These are phyloP conservation scores for Cryptus viduatorius DNA, from an alignment of 2,888 invertebrate species.

Conservation along the genomic window DNA sequence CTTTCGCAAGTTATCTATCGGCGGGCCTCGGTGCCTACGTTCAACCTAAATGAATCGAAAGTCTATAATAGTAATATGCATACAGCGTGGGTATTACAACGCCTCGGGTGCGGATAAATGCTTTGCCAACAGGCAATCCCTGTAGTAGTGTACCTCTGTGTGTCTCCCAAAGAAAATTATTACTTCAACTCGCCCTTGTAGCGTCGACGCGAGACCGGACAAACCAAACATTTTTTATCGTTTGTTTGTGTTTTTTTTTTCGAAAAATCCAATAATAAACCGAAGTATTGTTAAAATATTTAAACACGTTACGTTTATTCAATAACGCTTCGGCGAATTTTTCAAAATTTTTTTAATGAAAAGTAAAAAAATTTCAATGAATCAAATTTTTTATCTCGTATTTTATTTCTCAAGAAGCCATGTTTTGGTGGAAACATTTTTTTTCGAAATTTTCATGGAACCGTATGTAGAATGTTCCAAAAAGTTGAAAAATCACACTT, in stretches of 20 bases:
- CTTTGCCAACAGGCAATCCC: neutral
- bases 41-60: slow-evolving; percentile 64
- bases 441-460: too few species aligned
- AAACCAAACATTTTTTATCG: neutral
- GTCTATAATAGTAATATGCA: slow-evolving; percentile 42
- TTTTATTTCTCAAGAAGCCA: too few species aligned
- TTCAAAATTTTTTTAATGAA: too few species aligned
- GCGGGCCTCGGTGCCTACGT: slow-evolving; percentile 56
- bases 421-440: too few species aligned
- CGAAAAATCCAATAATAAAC: too few species aligned
- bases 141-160: neutral
- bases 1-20: slow-evolving; percentile 27
- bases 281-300: too few species aligned
- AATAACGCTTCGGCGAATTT: too few species aligned
- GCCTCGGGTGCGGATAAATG: slow-evolving; percentile 35
- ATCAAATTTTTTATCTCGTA: too few species aligned
- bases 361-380: too few species aligned
- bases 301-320: too few species aligned
- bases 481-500: too few species aligned
- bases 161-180: neutral
- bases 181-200: slow-evolving; percentile 3
- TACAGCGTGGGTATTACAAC: slow-evolving; percentile 49
- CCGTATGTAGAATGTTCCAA: too few species aligned
- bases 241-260: neutral
- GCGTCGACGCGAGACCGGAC: neutral